Percentiles rank a stretch among this genome's conserved stretches.
Conservation (phyloP, 2,113 vertebrate genomes). For the Centropus unirufus region DNA sequence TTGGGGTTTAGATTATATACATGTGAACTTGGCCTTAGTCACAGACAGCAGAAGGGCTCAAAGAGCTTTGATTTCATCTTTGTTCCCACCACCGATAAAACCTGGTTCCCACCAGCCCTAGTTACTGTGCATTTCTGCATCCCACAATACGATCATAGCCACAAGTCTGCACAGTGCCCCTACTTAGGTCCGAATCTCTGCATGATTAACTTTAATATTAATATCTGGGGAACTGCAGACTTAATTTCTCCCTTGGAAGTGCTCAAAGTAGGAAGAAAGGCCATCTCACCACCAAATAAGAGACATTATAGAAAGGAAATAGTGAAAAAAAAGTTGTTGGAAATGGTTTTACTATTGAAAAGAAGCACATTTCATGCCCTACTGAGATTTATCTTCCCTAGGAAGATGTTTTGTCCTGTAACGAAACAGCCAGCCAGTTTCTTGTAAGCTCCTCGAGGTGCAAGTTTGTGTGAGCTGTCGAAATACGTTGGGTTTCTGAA, state of each 20-base stretch:
- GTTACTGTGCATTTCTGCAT: background rate
- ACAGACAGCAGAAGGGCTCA: accelerated
- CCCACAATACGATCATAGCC: accelerated
- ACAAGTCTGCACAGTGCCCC: background rate
- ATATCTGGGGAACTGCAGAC: background rate
- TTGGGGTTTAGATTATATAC: accelerated
- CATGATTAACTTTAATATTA: background rate
- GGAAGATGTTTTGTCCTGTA: background rate
- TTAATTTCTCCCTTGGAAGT: background rate
- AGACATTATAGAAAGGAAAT: background rate
- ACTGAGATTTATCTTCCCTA: background rate
- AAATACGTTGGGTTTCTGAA: background rate
- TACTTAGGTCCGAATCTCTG: background rate
- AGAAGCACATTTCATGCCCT: background rate
- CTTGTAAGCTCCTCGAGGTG: background rate
- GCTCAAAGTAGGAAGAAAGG: background rate
- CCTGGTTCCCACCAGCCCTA: accelerated
- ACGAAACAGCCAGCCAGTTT: background rate
- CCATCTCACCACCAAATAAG: background rate
- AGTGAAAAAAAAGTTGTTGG: background rate
- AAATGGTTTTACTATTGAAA: background rate
- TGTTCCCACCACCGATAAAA: accelerated
- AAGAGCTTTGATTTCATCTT: background rate
- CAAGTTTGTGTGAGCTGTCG: background rate
- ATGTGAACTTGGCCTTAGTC: background rate